Evolutionary conservation across 2,888 invertebrate genomes (phyloP), one percentile per base, ranked within the genome.

Genomic region (Autographa pulchrina): DNA sequence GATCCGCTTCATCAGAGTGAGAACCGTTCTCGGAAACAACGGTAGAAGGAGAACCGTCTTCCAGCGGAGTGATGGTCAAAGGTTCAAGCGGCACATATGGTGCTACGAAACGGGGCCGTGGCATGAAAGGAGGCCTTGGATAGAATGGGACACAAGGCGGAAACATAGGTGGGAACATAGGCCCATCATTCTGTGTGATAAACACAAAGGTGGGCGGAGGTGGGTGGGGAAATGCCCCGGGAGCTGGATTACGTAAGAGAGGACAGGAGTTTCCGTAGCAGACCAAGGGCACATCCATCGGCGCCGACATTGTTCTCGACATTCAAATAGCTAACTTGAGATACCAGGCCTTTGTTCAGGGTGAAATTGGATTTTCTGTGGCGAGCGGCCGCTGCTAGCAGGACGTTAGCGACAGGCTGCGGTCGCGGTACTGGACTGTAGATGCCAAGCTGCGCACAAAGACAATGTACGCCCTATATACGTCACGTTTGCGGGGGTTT

Each of bases 71-170:
- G 13, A 59, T 48, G 4, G 16, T 18, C n/a, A 38, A 8, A 18
- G n/a, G 41, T 14, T 7, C 54, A 16, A 9, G 38, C 25, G 58
- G 65, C 9, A 52, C 7, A 11, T 25, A 14, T 20, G 41, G 32
- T n/a, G 3, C 20, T 1, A 0, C 3, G 16, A 35, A 52, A 18
- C 16, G 43, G 13, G 41, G 31, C 14, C 54, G 54, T n/a, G 56
- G 52, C 41, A 52, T n/a, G 35, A 4, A 38, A 25, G 74, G 74
- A 70, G 74, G 74, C 60, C 13, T 60, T 11, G 16, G 52, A 41
- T 41, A 72, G 41, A 69, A 41, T 65, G 65, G 62, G 52, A 11
- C 18, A 11, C 54, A n/a, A 1, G 3, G 32, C 13, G 43, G n/a
- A 38, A 64, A 62, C 43, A 35, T 58, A 20, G 20, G 65, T 25